Evolutionary conservation across 2,888 invertebrate species (phyloP).

Genomic region (Stenichneumon culpator): DNA sequence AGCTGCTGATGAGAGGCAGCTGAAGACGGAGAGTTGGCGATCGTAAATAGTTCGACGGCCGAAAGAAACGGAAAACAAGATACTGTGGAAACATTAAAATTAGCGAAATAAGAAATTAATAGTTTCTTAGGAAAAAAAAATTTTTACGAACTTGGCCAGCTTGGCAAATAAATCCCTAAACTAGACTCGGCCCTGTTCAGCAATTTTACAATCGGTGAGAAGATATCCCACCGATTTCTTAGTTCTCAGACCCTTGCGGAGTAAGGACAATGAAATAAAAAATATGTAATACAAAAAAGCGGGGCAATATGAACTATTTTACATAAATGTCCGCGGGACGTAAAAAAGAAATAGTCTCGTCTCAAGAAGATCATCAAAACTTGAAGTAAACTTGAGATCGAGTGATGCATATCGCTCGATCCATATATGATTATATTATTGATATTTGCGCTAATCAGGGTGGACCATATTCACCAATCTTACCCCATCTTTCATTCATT

Average conservation of each 20-base stretch:
- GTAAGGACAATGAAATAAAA: background rate
- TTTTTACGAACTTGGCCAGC: background rate
- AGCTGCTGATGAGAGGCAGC: constrained; percentile 1
- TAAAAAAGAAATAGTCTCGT: too few species aligned
- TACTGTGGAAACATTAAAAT: background rate
- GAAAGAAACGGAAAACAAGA: background rate
- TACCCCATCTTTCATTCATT: too few species aligned
- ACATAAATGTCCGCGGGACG: background rate
- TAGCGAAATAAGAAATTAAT: background rate
- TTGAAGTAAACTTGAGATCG: too few species aligned
- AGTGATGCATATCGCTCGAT: background rate
- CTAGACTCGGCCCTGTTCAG: background rate
- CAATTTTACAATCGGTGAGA: background rate
- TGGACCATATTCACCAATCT: too few species aligned
- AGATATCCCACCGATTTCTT: background rate
- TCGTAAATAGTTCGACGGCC: background rate
- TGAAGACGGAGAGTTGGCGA: background rate
- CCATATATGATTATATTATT: background rate
- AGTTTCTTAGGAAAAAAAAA: background rate
- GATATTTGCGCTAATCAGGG: background rate
- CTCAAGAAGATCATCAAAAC: too few species aligned
- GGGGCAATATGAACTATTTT: background rate
- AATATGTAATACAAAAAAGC: background rate
- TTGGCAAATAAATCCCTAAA: background rate
- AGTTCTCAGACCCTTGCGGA: background rate